These are phyloP conservation scores for Poeciliopsis turrubarensis DNA, from an alignment of 2,113 vertebrate species.

Conservation along the genomic window DNA sequence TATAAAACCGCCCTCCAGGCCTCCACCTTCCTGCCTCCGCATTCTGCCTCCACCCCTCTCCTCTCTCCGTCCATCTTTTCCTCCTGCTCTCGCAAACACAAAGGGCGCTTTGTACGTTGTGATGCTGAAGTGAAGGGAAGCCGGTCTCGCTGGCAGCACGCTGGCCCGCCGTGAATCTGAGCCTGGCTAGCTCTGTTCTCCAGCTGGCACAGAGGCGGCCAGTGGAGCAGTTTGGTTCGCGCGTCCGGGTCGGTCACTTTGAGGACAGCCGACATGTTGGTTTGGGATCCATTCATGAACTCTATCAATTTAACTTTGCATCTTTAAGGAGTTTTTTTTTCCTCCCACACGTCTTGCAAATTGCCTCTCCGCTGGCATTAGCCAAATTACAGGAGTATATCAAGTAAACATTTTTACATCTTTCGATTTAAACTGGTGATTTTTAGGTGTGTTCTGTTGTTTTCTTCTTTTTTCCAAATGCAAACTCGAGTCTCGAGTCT, in stretches of 20 bases:
- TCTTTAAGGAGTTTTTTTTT: not conserved
- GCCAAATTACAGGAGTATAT: conserved; percentile 18
- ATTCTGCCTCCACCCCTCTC: not conserved
- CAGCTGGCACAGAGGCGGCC: conserved; percentile 56
- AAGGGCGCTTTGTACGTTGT: conserved; percentile 72
- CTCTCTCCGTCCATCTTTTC: conserved; percentile 38
- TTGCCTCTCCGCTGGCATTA: not conserved
- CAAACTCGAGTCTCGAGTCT: conserved; percentile 25
- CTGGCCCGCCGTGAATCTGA: conserved; percentile 54
- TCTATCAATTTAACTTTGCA: conserved; percentile 37
- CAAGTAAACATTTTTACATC: conserved; percentile 38
- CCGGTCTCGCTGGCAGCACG: conserved; percentile 63
- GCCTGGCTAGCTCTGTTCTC: conserved; percentile 52
- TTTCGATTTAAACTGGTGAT: conserved; percentile 32
- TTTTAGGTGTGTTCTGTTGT: conserved; percentile 7
- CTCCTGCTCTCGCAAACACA: conserved; percentile 62
- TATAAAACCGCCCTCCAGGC: conserved; percentile 19
- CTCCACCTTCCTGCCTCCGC: conserved; percentile 36
- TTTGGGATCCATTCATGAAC: conserved; percentile 59
- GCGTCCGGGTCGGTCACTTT: conserved; percentile 46
- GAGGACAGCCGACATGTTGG: conserved; percentile 60
- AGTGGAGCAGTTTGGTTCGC: conserved; percentile 48
- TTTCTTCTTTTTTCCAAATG: conserved; percentile 30
- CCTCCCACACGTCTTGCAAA: conserved; percentile 5
- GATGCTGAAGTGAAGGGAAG: conserved; percentile 69